Evolutionary conservation across 2,888 invertebrate genomes (phyloP), one percentile per base, ranked within the genome.

Genomic region (Anaspis maculata): DNA sequence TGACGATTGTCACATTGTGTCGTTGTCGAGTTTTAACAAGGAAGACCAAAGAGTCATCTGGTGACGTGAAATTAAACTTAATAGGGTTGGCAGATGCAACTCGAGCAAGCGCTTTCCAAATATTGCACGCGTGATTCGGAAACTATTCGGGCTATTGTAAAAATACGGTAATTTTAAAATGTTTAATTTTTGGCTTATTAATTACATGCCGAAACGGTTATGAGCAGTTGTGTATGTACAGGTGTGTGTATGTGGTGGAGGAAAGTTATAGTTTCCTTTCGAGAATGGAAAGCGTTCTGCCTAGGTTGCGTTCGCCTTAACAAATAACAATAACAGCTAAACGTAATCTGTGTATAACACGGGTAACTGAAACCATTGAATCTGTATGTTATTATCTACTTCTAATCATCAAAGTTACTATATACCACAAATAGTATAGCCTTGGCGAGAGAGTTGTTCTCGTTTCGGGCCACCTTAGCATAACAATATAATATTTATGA

Each of bases 401-500:
- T 61, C 66, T 66, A 66, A 63, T 65, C 62, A 63, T 65, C 62
- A 64, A 64, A 64, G 60, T 65, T 65, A 66, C 67, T 67, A 67
- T 67, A 66, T 67, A 67, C 67, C 67, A 67, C 67, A 66, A 67
- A 66, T 66, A 67, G 62, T 65, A 54, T 57, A 61, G 55, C 54
- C 57, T 51, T 46, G 46, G 49, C 45, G 49, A 47, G 45, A 45
- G 37, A 42, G 43, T 40, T 48, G n/a, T n/a, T 50, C 52, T 54
- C 54, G 54, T 47, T 32, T 55, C 53, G 56, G 56, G 59, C 60
- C 57, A 56, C 57, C 64, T 67, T 67, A 67, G 63, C 64, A 60
- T 65, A 67, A 67, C 65, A 66, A 66, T 66, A 65, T 65, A 64
- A 64, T 66, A 65, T 65, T 65, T 64, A 66, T 62, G 63, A 66